phyloP scores from a whole-genome alignment of 1,140 invertebrate species.

The Aphaenogaster ashmeadi region DNA sequence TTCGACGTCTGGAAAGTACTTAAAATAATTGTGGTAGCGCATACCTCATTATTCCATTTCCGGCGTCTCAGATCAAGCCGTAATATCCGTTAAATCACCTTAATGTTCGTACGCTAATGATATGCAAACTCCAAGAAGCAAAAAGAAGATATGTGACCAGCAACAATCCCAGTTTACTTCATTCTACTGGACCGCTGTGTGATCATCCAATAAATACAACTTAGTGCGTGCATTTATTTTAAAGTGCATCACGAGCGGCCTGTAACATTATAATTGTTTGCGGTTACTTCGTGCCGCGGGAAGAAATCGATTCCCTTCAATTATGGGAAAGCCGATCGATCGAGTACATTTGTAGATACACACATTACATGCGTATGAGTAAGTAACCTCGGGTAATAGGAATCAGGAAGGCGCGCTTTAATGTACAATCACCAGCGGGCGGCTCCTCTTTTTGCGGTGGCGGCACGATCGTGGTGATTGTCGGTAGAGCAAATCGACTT shows the following conservation, averaged over 20 bases:
- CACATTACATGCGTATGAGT: not conserved
- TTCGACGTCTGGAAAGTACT: not conserved
- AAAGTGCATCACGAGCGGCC: not conserved
- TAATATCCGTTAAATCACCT: not conserved
- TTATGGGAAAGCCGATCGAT: constrained; percentile 42
- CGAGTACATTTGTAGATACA: not conserved
- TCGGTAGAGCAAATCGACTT: constrained; percentile 47
- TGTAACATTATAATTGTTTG: constrained; percentile 4
- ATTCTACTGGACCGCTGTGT: not conserved
- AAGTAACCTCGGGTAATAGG: not conserved
- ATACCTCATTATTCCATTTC: constrained; percentile 20
- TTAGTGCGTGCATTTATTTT: not conserved
- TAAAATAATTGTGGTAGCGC: constrained; percentile 16
- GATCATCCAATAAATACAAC: constrained; percentile 5
- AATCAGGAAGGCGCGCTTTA: constrained; percentile 50
- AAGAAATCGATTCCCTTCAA: constrained; percentile 16
- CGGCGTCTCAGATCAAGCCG: not conserved
- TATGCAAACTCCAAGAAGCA: not conserved
- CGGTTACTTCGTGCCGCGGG: not conserved
- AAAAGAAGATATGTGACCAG: not conserved
- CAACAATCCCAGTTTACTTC: not conserved
- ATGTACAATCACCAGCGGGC: constrained; percentile 40
- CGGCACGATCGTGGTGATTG: constrained; percentile 26
- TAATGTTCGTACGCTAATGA: not conserved
- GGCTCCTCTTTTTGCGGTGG: constrained; percentile 15